Conservation (phyloP, 2,888 invertebrate genomes). For the Stenodera caucasica region DNA sequence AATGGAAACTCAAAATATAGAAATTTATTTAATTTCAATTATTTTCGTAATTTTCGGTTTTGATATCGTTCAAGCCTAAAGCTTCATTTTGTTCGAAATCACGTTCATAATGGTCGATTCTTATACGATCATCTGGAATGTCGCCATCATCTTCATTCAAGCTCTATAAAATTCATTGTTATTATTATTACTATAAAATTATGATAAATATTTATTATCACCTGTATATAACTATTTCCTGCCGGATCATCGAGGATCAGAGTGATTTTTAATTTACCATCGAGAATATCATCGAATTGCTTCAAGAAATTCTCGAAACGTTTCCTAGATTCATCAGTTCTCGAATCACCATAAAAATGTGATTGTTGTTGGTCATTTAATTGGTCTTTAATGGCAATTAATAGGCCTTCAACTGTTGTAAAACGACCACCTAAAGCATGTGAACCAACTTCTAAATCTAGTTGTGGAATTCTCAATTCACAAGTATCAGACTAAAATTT, state of each 20-base stretch:
- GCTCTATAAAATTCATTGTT: constrained; percentile 52
- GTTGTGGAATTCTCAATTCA: constrained; percentile 76
- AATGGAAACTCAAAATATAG: background rate
- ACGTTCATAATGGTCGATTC: constrained; percentile 78
- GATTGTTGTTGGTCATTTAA: constrained; percentile 62
- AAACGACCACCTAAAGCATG: constrained; percentile 89
- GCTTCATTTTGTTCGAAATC: constrained; percentile 92
- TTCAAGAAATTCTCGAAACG: constrained; percentile 67
- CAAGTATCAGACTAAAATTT: constrained; percentile 75
- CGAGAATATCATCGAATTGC: constrained; percentile 68
- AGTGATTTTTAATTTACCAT: constrained; percentile 66
- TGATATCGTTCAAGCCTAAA: constrained; percentile 94
- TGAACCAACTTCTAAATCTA: constrained; percentile 85
- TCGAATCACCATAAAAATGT: constrained; percentile 73
- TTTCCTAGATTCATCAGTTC: constrained; percentile 59
- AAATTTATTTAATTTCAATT: constrained; percentile 11
- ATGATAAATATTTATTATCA: constrained; percentile 55
- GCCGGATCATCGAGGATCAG: constrained; percentile 93
- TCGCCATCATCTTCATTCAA: constrained; percentile 69
- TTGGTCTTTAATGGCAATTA: constrained; percentile 77
- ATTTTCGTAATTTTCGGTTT: constrained; percentile 77
- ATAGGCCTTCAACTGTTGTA: constrained; percentile 91
- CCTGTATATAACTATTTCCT: constrained; percentile 94
- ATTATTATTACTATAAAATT: constrained; percentile 71
- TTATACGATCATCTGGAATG: constrained; percentile 69